Evolutionary conservation across 2,113 vertebrate genomes (phyloP), one percentile per base, ranked within the genome.

Genomic region (Clarias batrachus): DNA sequence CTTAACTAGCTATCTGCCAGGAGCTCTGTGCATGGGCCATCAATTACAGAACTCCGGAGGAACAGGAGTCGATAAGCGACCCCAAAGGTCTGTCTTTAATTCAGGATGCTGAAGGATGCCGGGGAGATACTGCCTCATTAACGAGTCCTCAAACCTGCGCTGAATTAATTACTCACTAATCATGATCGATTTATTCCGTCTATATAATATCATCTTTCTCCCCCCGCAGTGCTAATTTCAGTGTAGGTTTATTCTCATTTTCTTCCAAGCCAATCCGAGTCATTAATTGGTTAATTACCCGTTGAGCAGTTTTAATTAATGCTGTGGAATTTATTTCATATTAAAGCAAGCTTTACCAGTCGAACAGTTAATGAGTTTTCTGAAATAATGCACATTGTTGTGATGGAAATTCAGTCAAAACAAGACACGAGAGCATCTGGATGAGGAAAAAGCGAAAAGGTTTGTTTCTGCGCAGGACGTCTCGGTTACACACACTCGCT

Each of bases 291-390:
- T 66, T 82, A 85, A 90, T 90, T 90, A 71, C 89, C 86, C 83
- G 65, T 89, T 82, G 33, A 48, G 89, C 89, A 91, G 83, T 90
- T 91, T 91, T 89, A 91, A 92, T 92, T 80, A 62, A 65, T 27
- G n/a, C 48, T 79, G 73, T 16, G 13, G 56, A 81, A 41, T 54
- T 70, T 41, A 60, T 88, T 88, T 85, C 78, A 41, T 57, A n/a
- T 63, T 68, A 48, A 48, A 68, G 21, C 66, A 66, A 48, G 54
- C 59, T n/a, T 78, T 27, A 77, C 48, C 2, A 52, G 77, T 6
- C 52, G 37, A 78, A 63, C 56, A 21, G 3, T 14, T 60, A 17
- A 86, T 70, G 33, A 62, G 62, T 82, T 62, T 21, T 23, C 12
- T 33, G 10, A 85, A 71, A 77, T 84, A 41, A 2, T 41, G 70